Base-by-base conservation (phyloP, 2,797 vertebrate species). In the Spea hammondii region DNA sequence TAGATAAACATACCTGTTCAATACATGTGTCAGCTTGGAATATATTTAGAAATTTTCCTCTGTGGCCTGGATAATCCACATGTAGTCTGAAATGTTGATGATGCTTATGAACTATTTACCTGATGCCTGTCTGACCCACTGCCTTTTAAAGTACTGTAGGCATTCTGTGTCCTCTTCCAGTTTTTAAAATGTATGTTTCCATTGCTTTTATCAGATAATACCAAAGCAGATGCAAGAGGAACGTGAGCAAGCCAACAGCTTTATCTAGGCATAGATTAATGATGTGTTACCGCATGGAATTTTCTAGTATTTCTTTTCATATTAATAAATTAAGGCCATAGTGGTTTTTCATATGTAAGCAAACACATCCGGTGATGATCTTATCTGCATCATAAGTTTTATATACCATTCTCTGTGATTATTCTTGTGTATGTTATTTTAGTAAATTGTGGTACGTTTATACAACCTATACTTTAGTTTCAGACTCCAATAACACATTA, bases 161-260 rank as follows among this genome's bases (percentile, higher is more conserved):
- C 50, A n/a, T 72, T n/a, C 47, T 72, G 62, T 73, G 77, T 65
- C 64, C 2, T 53, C 51, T 17, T 57, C 8, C 65, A 60, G 66
- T 9, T 49, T 65, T 69, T 47, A 53, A 12, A n/a, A 74, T 62
- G 66, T 65, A 74, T 74, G 78, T 74, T 79, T 74, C 78, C 72
- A 70, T 44, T 70, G 45, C 59, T 53, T 13, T 62, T 70, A 74
- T 79, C 78, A 62, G 78, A 79, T 79, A 74, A 79, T 79, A 74
- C 78, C 66, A 70, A 64, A 74, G 64, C 78, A 70, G 55, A 74
- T 79, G 65, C 67, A 74, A 64, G 57, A 70, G 78, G 72, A 79
- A 79, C 70, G 54, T 79, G 72, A 72, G 78, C 78, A 79, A 46
- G 57, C 13, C 74, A 49, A 68, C 78, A 79, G 65, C 65, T 64